These are phyloP conservation scores for Triplophysa bombifrons DNA, from an alignment of 2,797 vertebrate species.

Conservation along the genomic window DNA sequence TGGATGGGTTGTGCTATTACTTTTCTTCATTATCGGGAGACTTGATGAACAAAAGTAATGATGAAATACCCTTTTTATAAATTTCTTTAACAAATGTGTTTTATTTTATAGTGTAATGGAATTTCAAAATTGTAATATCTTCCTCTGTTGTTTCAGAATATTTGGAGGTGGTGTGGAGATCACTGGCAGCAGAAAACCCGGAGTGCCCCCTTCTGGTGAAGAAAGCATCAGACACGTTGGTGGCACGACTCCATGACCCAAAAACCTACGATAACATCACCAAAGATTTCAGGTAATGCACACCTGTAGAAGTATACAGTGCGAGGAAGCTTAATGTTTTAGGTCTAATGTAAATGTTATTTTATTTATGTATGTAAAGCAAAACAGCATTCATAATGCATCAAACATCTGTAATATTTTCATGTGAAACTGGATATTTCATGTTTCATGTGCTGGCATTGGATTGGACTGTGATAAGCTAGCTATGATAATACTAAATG, in stretches of 20 bases:
- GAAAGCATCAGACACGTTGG: conserved; percentile 67
- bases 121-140: background rate
- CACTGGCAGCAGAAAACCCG: conserved; percentile 66
- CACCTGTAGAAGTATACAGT: background rate
- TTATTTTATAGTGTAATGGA: background rate
- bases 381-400: no score
- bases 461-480: no score
- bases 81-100: background rate
- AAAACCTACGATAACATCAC: conserved; percentile 71
- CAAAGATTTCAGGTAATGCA: conserved; percentile 75
- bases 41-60: background rate
- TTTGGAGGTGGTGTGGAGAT: conserved; percentile 76
- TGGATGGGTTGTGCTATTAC: background rate
- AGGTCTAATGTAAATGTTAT: background rate
- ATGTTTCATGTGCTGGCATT: no score
- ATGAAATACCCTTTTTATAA: background rate
- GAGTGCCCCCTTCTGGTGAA: conserved; percentile 69
- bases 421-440: no score
- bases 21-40: background rate
- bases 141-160: conserved; percentile 69
- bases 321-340: background rate
- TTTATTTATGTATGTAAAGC: background rate
- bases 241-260: conserved; percentile 66
- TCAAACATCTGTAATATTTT: no score
- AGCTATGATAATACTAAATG: no score